Conservation (phyloP, 2,888 invertebrate genomes). For the Ormyrus nitidulus region DNA sequence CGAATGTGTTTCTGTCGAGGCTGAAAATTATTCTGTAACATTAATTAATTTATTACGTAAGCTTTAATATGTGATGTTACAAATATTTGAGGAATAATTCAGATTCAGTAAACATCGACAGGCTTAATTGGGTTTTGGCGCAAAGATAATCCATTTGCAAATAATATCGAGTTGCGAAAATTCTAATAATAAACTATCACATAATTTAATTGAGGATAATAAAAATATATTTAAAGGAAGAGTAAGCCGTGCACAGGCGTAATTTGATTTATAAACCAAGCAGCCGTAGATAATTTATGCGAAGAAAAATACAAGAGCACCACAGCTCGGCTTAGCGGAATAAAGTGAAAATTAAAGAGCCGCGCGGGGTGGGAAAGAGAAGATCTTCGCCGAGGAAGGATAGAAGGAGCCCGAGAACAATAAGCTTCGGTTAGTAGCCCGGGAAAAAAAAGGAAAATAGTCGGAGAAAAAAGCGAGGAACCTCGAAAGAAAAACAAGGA, state of each 20-base stretch:
- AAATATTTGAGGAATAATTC: no score
- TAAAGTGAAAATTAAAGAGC: slow-evolving; percentile 21
- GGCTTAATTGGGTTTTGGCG: background rate
- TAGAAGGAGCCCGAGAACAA: slow-evolving; percentile 28
- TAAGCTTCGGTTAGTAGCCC: slow-evolving; percentile 24
- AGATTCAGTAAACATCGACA: background rate
- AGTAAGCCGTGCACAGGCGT: background rate
- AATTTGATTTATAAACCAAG: slow-evolving; percentile 27
- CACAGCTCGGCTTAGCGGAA: background rate
- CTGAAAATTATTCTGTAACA: no score
- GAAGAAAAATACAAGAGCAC: background rate
- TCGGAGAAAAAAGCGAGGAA: background rate
- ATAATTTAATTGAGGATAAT: background rate
- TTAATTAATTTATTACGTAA: no score
- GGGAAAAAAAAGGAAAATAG: slow-evolving; percentile 18
- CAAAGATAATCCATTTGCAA: background rate
- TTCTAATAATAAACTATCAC: background rate
- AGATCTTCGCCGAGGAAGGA: background rate
- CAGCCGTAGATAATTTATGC: slow-evolving; percentile 1
- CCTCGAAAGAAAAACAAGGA: slow-evolving; percentile 16
- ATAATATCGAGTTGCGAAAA: background rate
- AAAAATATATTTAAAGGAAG: background rate
- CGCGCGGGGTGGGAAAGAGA: background rate
- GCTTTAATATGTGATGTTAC: no score
- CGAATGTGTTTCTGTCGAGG: no score